Evolutionary conservation across 2,797 vertebrate species (phyloP).

Genomic region (Trachops cirrhosus): DNA sequence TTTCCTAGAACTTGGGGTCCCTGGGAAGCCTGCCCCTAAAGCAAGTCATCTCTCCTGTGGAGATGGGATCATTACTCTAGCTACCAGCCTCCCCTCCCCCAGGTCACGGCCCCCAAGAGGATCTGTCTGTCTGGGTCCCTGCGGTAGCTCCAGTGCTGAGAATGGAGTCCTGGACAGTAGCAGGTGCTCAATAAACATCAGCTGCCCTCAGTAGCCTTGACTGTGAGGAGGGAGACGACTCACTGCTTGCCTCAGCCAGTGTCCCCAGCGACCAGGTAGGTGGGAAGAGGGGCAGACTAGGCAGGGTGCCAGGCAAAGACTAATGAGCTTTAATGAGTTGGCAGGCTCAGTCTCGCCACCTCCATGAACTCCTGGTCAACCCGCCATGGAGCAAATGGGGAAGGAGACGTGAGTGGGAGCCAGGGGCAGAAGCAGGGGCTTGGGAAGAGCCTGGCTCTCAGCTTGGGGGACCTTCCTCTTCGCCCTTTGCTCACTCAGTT

Average conservation of each 20-base stretch:
- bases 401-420: not conserved
- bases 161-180: not conserved
- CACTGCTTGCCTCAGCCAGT: not conserved
- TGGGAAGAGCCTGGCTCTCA: not conserved
- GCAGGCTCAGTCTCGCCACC: not conserved
- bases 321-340: not conserved
- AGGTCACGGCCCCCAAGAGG: not conserved
- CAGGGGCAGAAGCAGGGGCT: not conserved
- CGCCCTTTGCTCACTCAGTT: not conserved
- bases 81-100: not conserved
- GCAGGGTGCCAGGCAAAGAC: not conserved
- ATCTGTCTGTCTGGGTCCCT: not conserved
- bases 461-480: not conserved
- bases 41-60: not conserved
- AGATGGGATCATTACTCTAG: not conserved
- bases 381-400: rapidly evolving
- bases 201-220: not conserved
- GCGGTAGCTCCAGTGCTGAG: not conserved
- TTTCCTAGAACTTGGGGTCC: not conserved
- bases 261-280: not conserved
- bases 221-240: not conserved
- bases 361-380: conserved; percentile 9
- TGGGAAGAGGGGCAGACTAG: not conserved
- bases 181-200: not conserved
- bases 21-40: not conserved